Base-by-base conservation (phyloP, 2,888 invertebrate species). In the Archips xylosteana region DNA sequence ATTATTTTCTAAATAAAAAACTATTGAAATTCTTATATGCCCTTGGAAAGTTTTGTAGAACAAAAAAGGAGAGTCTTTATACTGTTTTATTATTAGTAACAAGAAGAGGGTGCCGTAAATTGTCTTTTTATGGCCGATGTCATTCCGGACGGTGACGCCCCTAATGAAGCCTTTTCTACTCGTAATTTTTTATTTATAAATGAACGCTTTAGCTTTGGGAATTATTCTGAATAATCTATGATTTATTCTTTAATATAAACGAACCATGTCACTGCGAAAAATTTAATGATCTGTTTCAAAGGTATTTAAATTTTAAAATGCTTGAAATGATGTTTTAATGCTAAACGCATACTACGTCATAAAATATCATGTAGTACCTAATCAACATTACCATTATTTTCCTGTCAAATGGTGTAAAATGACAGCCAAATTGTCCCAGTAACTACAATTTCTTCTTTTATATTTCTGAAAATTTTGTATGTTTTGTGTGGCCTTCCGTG, bases 71-170 rank as follows among this genome's bases (percentile, higher is more conserved):
- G 59, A 68, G 67, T 12, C 34, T 59, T 66, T 66, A 60, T 68
- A 68, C 67, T 34, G 67, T 68, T 68, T 68, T 60, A 68, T 65
- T 65, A 68, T 68, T 51, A 68, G 67, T 34, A 66, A 64, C 64
- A 64, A 68, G 60, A 59, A 60, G 65, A 54, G 67, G 59, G 59
- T 36, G 59, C 34, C 67, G 59, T 68, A 68, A 68, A 68, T 68
- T 68, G 59, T 68, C 8, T 67, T 68, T 68, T 68, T 68, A 68
- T 59, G 67, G 47, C 34, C 67, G 59, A 47, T 68, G 67, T 60
- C 67, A 59, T 57, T 65, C 51, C 65, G 65, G 65, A 65, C 60
- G 45, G 59, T 60, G 67, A 68, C 67, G 60, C 67, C 34, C 67
- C 47, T 68, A 68, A 68, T 68, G 60, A 68, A 68, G 67, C 47